These are phyloP conservation scores for Xiphophorus couchianus DNA, from an alignment of 2,113 vertebrate genomes.

Conservation along the genomic window DNA sequence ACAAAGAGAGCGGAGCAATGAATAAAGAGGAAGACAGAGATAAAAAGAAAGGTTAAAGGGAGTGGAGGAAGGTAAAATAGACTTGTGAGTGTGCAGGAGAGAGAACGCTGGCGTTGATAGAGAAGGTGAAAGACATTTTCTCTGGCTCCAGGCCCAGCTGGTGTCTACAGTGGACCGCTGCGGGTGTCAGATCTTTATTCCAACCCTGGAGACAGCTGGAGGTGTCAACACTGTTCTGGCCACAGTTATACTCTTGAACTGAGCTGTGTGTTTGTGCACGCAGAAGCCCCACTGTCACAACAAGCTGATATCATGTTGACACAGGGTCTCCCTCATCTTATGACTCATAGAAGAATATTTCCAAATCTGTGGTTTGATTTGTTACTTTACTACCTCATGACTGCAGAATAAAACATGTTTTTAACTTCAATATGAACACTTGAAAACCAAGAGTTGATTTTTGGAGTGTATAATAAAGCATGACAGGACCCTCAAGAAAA, in stretches of 20 bases:
- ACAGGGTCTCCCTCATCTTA: slow-evolving; percentile 16
- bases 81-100: slow-evolving; percentile 34
- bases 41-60: slow-evolving; percentile 16
- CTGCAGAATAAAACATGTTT: slow-evolving; percentile 4
- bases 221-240: slow-evolving; percentile 77
- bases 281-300: slow-evolving; percentile 75
- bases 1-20: slow-evolving; percentile 7
- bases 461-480: slow-evolving; percentile 63
- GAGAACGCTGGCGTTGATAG: slow-evolving; percentile 47
- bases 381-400: background rate
- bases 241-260: slow-evolving; percentile 70
- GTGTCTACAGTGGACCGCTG: slow-evolving; percentile 67
- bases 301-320: slow-evolving; percentile 65
- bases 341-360: slow-evolving; percentile 6
- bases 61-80: slow-evolving; percentile 36
- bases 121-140: slow-evolving; percentile 66
- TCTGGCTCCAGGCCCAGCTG: slow-evolving; percentile 77
- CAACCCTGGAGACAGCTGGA: slow-evolving; percentile 81
- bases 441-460: slow-evolving; percentile 50
- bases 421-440: slow-evolving; percentile 33
- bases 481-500: slow-evolving; percentile 67
- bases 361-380: slow-evolving; percentile 12
- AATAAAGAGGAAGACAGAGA: slow-evolving; percentile 44
- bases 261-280: slow-evolving; percentile 69
- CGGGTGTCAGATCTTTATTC: slow-evolving; percentile 79